phyloP scores from a whole-genome alignment of 23 tunicate species.

The Botrylloides violaceus region DNA sequence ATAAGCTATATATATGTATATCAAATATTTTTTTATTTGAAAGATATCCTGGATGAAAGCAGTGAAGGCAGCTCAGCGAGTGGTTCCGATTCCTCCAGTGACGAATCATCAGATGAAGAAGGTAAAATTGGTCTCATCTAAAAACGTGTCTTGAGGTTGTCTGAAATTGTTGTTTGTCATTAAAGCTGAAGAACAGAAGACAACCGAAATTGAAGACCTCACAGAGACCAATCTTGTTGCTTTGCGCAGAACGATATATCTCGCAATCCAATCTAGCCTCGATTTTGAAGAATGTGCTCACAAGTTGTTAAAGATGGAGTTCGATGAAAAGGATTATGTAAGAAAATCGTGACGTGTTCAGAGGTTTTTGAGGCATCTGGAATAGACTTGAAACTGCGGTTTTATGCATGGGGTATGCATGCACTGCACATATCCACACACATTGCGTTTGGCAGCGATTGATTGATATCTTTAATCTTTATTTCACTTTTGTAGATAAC shows the following conservation, averaged over 20 bases:
- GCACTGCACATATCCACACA: too few relatives aligned
- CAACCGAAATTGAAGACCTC: slow-evolving; percentile 60
- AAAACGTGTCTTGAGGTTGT: too few relatives aligned
- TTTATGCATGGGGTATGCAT: too few relatives aligned
- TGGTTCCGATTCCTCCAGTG: slow-evolving; percentile 35
- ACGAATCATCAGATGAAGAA: slow-evolving; percentile 42
- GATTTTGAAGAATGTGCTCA: slow-evolving; percentile 97
- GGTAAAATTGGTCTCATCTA: too few relatives aligned
- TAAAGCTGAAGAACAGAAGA: slow-evolving; percentile 15
- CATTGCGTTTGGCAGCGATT: too few relatives aligned
- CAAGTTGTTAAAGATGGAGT: slow-evolving; percentile 87
- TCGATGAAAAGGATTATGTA: slow-evolving; percentile 91
- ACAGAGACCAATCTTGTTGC: slow-evolving; percentile 87
- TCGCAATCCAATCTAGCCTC: slow-evolving; percentile 88
- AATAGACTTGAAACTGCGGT: too few relatives aligned
- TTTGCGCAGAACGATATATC: slow-evolving; percentile 77
- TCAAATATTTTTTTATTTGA: too few relatives aligned
- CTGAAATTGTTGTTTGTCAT: too few relatives aligned
- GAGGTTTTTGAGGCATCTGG: not conserved
- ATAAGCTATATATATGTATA: too few relatives aligned
- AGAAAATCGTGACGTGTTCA: not conserved
- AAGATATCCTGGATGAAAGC: slow-evolving; percentile 82
- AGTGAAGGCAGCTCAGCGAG: slow-evolving; percentile 43
- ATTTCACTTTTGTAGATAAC: too few relatives aligned
- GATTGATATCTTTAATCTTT: too few relatives aligned